Conservation (phyloP, 2,888 invertebrate genomes). For the Phasia obesa region DNA sequence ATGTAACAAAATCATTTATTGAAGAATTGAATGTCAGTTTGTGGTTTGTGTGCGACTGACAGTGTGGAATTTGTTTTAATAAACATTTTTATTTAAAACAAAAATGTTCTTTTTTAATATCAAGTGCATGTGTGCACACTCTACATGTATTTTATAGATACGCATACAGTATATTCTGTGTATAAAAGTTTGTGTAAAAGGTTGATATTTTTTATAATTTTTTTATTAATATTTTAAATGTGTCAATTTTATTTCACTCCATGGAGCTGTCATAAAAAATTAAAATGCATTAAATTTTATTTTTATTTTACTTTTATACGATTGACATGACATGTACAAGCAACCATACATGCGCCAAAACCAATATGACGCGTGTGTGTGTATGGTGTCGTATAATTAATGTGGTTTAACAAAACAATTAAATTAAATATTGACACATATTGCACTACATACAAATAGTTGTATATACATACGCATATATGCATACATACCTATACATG, state of each 20-base stretch:
- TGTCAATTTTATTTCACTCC: conserved; percentile 65
- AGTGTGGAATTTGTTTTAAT: conserved; percentile 64
- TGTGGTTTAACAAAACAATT: conserved; percentile 56
- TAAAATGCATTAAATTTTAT: conserved; percentile 7
- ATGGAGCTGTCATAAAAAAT: conserved; percentile 53
- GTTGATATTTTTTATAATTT: conserved; percentile 30
- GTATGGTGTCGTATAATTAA: conserved; percentile 34
- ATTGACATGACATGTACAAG: neutral
- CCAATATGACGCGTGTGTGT: neutral
- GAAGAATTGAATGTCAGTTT: conserved; percentile 68
- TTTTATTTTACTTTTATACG: conserved; percentile 6
- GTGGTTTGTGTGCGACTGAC: conserved; percentile 66
- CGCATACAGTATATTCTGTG: neutral
- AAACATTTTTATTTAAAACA: conserved; percentile 55
- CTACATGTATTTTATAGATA: neutral
- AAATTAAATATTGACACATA: conserved; percentile 49
- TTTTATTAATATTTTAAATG: conserved; percentile 66
- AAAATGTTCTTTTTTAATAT: conserved; percentile 24
- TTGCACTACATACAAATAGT: too few species aligned
- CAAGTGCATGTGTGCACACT: neutral
- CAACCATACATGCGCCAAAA: neutral
- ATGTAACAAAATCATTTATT: conserved; percentile 69
- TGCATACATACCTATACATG: neutral
- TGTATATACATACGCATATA: too few species aligned
- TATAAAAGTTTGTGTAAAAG: neutral